Base-by-base conservation (phyloP, 2,113 vertebrate genomes). In the Charadrius vociferus region DNA sequence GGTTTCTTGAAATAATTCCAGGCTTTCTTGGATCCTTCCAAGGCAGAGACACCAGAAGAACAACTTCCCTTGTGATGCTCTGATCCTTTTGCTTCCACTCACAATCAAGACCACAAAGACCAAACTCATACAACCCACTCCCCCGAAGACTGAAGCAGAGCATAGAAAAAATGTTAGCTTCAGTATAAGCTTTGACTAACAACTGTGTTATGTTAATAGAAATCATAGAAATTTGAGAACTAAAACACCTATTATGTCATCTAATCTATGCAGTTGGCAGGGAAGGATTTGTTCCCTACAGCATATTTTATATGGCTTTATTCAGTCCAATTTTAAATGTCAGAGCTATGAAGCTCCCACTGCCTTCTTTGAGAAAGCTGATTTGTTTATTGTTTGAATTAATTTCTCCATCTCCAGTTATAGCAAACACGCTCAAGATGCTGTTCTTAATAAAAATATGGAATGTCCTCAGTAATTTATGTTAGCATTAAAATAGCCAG, bases 361-460 rank as follows among this genome's bases (percentile, higher is more conserved):
- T 70, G 63, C n/a, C 84, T 92, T 85, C 59, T 80, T 66, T 71
- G 15, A 85, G 47, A 88, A 88, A 74, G 36, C 8, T 45, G 63
- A 84, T 90, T 93, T 93, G 21, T 90, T 93, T 96, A 88, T 67
- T 94, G 41, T 86, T 90, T 84, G 63, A 94, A 93, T 93, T 90
- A 36, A 86, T 95, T 93, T 92, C 65, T 67, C 37, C 39, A 39
- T 79, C 68, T 79, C 56, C 68, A 87, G 68, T 65, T 90, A 87
- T 9, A 75, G 65, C 52, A 94, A 94, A 90, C n/a, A 78, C 36
- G 45, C 29, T 92, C 61, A 94, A 92, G 62, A 78, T 45, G 52
- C 63, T 86, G 53, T 43, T 94, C 39, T 65, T 92, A 86, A 88
- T 90, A 90, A 94, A 97, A 92, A 78, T 36, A 78, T 8, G 56